Base-by-base conservation (phyloP, 1,140 invertebrate genomes). In the Drosophila dunni region DNA sequence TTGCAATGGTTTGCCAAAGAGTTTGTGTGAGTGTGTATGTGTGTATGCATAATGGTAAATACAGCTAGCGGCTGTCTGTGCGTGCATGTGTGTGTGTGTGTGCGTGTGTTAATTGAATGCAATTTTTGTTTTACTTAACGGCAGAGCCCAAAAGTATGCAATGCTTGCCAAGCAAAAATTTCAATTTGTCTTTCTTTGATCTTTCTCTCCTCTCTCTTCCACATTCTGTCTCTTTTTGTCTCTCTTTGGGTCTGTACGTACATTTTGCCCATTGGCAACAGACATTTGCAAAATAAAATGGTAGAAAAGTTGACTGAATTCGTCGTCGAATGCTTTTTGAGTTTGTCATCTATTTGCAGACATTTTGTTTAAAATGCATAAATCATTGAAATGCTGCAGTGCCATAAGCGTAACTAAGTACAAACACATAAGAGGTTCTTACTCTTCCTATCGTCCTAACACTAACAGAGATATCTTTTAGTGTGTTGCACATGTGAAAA, bases 291-390 rank as follows among this genome's bases (percentile, higher is more conserved):
- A 38, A 54, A 36, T 54, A 54, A 54, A 54, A 38, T 17, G 34
- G 15, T 13, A 38, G 3, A 17, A 54, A 54, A 38, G 34, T 56
- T 40, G 51, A 53, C 60, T 38, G 46, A 68, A 53, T 53, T 57
- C 38, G 4, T 46, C 45, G 36, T 61, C 54, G 24, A 29, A 29
- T 38, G 10, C 9, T 11, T 10, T 40, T 68, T 33, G 45, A 13
- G 34, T 40, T 61, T 44, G 53, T 74, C 65, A 50, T 69, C 63
- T 70, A 78, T 88, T 83, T 89, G 73, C 84, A 78, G 84, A 83
- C 85, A 81, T 80, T 84, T 89, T 84, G 71, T 77, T 75, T 80
- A 80, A 84, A 89, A 88, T 89, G 78, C 83, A 88, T 88, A 88
- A 88, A 88, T 88, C 83, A 88, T 89, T 44, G 65, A 66, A 70